Conservation (phyloP, 2,113 vertebrate genomes). For the Balaeniceps rex region DNA sequence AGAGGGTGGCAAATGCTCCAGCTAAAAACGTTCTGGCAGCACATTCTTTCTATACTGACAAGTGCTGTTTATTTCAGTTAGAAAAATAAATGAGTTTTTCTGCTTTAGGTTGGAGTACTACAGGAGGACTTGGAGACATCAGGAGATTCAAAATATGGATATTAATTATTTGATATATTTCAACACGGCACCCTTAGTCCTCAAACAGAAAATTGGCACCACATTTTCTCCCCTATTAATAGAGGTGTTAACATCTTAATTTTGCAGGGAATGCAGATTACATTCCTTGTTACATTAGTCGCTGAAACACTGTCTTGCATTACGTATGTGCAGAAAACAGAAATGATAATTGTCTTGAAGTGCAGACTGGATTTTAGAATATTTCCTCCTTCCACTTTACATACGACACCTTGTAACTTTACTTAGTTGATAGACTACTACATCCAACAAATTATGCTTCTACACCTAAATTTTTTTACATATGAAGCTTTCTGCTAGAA, state of each 20-base stretch:
- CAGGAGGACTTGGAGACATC: neutral
- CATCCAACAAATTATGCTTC: neutral
- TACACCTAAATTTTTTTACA: neutral
- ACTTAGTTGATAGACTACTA: neutral
- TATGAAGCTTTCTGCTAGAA: neutral
- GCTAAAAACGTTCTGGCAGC: neutral
- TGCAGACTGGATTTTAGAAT: neutral
- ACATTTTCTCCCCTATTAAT: neutral
- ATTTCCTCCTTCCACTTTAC: neutral
- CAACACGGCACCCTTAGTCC: neutral
- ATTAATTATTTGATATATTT: neutral
- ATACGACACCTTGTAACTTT: neutral
- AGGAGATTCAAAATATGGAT: neutral
- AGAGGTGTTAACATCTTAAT: neutral
- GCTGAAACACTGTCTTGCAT: neutral
- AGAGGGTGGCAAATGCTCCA: neutral
- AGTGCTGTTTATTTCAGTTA: neutral
- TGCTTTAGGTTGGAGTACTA: neutral
- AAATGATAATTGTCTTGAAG: neutral
- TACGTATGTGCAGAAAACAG: neutral
- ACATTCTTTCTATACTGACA: neutral
- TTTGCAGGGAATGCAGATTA: neutral
- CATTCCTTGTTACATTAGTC: neutral
- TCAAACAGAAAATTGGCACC: neutral
- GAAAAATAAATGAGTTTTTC: neutral